Conservation (phyloP, 1,140 invertebrate genomes). For the Whitmania pigra region DNA sequence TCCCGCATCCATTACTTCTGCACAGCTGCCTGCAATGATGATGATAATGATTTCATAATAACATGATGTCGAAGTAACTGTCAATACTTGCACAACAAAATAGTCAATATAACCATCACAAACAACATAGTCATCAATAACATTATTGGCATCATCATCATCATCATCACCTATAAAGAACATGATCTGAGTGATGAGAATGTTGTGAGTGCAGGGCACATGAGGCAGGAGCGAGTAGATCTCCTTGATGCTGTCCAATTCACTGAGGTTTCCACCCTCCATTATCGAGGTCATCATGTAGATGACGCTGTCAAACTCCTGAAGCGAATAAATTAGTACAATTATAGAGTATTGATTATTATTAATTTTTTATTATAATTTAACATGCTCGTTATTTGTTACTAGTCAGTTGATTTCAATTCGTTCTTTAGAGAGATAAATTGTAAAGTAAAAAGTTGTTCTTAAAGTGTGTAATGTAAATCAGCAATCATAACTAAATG, state of each 20-base stretch:
- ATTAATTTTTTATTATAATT: not conserved
- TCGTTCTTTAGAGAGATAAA: too few relatives aligned
- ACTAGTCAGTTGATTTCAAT: too few relatives aligned
- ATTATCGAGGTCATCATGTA: constrained; percentile 68
- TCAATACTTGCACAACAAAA: too few relatives aligned
- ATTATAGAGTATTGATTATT: not conserved
- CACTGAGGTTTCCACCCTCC: constrained; percentile 56
- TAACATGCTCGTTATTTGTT: too few relatives aligned
- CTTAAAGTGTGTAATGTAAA: too few relatives aligned
- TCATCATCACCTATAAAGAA: constrained; percentile 53
- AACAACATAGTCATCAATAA: too few relatives aligned
- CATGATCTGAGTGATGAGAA: constrained; percentile 55
- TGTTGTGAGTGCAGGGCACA: constrained; percentile 50
- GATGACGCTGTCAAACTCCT: constrained; percentile 61
- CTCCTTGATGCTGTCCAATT: constrained; percentile 51
- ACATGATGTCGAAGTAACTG: too few relatives aligned
- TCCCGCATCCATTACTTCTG: constrained; percentile 64
- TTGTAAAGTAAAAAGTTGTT: too few relatives aligned
- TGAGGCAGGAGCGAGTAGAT: constrained; percentile 54
- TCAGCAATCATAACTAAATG: too few relatives aligned
- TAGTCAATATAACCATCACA: too few relatives aligned
- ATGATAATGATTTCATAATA: not conserved
- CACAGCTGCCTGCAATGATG: constrained; percentile 53
- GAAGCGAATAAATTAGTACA: constrained; percentile 27
- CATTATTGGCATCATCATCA: too few relatives aligned